These are phyloP conservation scores for Noctuana brunneofusca DNA, from an alignment of 2,888 invertebrate species.

Conservation along the genomic window DNA sequence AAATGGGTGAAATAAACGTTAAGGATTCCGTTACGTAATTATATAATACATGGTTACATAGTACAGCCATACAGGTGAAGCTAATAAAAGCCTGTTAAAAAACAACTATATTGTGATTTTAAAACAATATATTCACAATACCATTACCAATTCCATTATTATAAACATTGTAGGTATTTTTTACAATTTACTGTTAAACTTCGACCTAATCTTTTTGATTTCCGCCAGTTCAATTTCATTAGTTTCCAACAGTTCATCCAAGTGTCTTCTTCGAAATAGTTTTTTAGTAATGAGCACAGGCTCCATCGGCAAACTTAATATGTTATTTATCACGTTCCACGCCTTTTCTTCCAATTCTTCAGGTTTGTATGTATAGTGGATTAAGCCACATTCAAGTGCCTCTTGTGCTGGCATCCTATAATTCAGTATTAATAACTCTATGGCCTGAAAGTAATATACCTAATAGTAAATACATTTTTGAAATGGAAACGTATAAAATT, in stretches of 20 bases:
- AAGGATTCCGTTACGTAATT: no score
- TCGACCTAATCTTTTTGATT: slow-evolving; percentile 80
- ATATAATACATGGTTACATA: no score
- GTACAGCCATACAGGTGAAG: no score
- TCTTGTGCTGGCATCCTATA: slow-evolving; percentile 90
- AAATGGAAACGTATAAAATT: no score
- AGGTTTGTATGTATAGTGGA: slow-evolving; percentile 89
- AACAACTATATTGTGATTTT: no score
- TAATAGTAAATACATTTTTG: neutral
- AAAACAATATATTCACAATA: no score
- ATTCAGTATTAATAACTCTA: slow-evolving; percentile 86
- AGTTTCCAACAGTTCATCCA: slow-evolving; percentile 84
- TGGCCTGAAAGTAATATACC: slow-evolving; percentile 67
- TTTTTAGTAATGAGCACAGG: slow-evolving; percentile 88
- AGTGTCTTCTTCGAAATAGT: slow-evolving; percentile 84
- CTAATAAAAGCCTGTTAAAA: no score
- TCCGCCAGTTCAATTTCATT: slow-evolving; percentile 87
- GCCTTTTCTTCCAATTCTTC: slow-evolving; percentile 83
- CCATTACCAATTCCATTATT: no score
- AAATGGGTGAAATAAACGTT: no score
- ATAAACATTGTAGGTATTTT: no score
- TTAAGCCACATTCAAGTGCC: slow-evolving; percentile 89
- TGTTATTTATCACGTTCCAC: slow-evolving; percentile 81
- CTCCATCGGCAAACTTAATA: slow-evolving; percentile 77
- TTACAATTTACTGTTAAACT: slow-evolving; percentile 50